Percentiles rank a stretch among this genome's conserved stretches.
Conservation (phyloP, 2,888 invertebrate genomes). For the Netelia fuscicornis region DNA sequence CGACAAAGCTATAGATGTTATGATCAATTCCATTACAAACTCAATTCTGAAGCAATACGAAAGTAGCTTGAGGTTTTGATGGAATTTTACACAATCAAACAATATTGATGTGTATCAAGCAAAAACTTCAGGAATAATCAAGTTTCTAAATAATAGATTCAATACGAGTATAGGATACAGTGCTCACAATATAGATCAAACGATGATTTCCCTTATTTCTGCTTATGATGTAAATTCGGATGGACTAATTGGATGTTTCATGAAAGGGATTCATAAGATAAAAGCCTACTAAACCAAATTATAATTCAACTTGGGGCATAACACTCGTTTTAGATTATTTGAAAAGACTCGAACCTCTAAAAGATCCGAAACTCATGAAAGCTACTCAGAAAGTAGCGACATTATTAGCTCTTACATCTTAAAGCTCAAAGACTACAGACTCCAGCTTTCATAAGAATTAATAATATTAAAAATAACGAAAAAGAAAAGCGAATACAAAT, state of each 20-base stretch:
- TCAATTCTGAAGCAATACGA: slow-evolving; percentile 62
- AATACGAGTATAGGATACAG: slow-evolving; percentile 41
- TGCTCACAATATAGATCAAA: slow-evolving; percentile 50
- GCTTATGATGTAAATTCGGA: slow-evolving; percentile 47
- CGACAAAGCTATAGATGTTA: slow-evolving; percentile 29
- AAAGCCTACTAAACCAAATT: slow-evolving; percentile 62
- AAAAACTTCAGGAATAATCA: slow-evolving; percentile 53
- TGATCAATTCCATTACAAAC: slow-evolving; percentile 44
- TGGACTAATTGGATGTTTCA: slow-evolving; percentile 58
- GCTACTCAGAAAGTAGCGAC: slow-evolving; percentile 58
- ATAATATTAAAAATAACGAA: slow-evolving; percentile 44
- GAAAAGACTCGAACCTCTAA: slow-evolving; percentile 47
- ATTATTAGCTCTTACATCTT: slow-evolving; percentile 62
- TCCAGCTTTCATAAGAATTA: slow-evolving; percentile 58
- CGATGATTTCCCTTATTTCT: slow-evolving; percentile 63
- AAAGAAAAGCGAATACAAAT: slow-evolving; percentile 45
- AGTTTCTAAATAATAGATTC: slow-evolving; percentile 50
- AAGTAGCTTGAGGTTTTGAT: slow-evolving; percentile 51
- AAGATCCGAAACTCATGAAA: slow-evolving; percentile 49
- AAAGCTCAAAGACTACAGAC: slow-evolving; percentile 66
- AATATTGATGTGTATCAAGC: slow-evolving; percentile 47
- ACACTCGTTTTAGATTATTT: slow-evolving; percentile 59
- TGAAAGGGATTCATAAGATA: slow-evolving; percentile 65
- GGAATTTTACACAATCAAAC: slow-evolving; percentile 42
- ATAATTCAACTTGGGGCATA: slow-evolving; percentile 62